A percentile compares a stretch with the other conserved stretches of the same genome.
Evolutionary conservation across 35 echinoderm and acorn worm species (phyloP).

Genomic region (Stichopus chloronotus): DNA sequence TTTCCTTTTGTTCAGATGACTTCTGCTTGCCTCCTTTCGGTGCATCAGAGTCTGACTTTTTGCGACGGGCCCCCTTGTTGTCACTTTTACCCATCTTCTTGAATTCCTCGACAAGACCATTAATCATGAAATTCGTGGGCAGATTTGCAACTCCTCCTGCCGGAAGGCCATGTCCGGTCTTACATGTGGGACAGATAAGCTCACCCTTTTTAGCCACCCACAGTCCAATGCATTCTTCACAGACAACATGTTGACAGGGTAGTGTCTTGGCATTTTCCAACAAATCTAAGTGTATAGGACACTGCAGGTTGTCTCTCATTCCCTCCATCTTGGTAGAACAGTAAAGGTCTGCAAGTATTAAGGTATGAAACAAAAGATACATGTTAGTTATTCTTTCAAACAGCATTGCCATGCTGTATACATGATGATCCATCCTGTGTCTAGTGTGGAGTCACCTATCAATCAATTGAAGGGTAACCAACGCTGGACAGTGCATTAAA

Average conservation of each 20-base stretch:
- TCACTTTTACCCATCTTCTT: conserved; percentile 25
- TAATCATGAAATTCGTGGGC: conserved; percentile 69
- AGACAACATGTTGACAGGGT: conserved; percentile 73
- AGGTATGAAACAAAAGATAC: too few species aligned
- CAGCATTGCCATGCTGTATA: too few species aligned
- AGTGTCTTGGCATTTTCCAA: conserved; percentile 67
- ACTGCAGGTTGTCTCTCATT: conserved; percentile 60
- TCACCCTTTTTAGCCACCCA: conserved; percentile 63
- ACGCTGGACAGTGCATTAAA: too few species aligned
- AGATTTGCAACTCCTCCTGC: conserved; percentile 46
- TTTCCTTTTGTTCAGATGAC: neutral
- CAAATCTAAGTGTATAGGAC: conserved; percentile 69
- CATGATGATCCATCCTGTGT: too few species aligned
- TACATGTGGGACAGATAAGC: conserved; percentile 67
- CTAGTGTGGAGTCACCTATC: too few species aligned
- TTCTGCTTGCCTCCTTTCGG: conserved; percentile 29
- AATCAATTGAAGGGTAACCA: too few species aligned
- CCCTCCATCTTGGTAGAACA: neutral
- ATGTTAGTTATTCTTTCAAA: too few species aligned
- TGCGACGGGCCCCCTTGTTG: neutral
- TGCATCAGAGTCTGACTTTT: conserved; percentile 16
- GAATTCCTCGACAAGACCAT: conserved; percentile 53
- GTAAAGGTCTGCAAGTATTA: too few species aligned
- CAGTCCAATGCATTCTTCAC: conserved; percentile 64
- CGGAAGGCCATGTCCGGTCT: conserved; percentile 27